These are phyloP conservation scores for Phenganax subtilis DNA, from an alignment of 92 coral and sea anemone species.

Conservation along the genomic window DNA sequence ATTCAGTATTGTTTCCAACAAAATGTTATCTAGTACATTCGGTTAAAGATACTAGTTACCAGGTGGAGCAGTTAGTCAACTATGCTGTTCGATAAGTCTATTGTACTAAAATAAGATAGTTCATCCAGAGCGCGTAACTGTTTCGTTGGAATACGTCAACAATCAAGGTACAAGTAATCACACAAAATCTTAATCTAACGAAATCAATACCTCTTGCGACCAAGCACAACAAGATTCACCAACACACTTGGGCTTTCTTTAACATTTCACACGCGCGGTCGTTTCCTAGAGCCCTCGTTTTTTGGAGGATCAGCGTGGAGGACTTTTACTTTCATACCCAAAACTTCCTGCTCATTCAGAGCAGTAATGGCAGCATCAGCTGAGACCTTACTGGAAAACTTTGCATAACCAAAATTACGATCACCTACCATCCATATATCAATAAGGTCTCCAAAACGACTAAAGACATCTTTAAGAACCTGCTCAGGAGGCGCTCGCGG, in stretches of 20 bases:
- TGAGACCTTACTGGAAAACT: constrained; percentile 86
- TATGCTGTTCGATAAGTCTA: no score
- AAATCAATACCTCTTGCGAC: constrained; percentile 15
- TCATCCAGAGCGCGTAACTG: no score
- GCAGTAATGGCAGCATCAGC: constrained; percentile 97
- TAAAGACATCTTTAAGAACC: constrained; percentile 93
- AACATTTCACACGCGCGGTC: constrained; percentile 72
- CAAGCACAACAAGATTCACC: neutral
- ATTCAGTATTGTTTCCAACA: no score
- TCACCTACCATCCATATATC: constrained; percentile 98
- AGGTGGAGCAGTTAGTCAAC: no score
- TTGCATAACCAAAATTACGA: constrained; percentile 97
- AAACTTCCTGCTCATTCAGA: constrained; percentile 84
- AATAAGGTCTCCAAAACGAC: constrained; percentile 93
- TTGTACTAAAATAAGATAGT: no score
- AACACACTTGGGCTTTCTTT: constrained; percentile 3
- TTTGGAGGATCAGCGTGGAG: constrained; percentile 99
- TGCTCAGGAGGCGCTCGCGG: constrained; percentile 97
- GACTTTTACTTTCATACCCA: constrained; percentile 97
- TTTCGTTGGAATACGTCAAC: no score
- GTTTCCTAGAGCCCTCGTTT: constrained; percentile 88
- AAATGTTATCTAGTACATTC: no score
- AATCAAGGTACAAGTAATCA: no score
- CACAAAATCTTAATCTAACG: no score
- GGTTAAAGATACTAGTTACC: no score